Conservation (phyloP, 2,888 invertebrate genomes). For the Endotricha flammealis region DNA sequence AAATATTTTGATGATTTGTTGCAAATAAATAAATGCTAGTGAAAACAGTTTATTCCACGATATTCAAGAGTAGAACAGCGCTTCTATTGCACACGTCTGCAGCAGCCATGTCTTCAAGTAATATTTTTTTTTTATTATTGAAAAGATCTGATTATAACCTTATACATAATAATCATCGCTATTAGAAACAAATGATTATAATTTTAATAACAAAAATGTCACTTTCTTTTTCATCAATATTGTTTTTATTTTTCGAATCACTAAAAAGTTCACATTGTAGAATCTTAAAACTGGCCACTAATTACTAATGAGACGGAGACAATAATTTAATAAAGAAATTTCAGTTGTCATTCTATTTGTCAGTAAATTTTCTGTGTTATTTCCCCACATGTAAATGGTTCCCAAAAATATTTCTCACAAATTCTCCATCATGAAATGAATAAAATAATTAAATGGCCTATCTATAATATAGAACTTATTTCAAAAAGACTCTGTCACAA, state of each 20-base stretch:
- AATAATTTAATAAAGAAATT: no score
- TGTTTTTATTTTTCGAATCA: no score
- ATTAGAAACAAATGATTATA: no score
- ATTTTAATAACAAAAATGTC: no score
- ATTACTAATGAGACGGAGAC: no score
- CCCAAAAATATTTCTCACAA: slow-evolving; percentile 7
- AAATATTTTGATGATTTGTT: slow-evolving; percentile 21
- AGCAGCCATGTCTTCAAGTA: slow-evolving; percentile 48
- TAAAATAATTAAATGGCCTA: slow-evolving; percentile 34
- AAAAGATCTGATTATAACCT: slow-evolving; percentile 5
- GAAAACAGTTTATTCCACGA: slow-evolving; percentile 32
- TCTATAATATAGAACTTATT: slow-evolving; percentile 5
- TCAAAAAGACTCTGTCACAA: slow-evolving; percentile 13
- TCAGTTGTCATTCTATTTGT: no score
- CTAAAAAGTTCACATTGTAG: no score
- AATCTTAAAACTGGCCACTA: no score
- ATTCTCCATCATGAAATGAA: slow-evolving; percentile 44
- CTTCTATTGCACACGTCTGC: slow-evolving; percentile 28
- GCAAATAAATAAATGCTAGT: slow-evolving; percentile 41
- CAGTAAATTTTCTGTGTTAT: no score
- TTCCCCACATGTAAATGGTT: no score
- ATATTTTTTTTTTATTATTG: slow-evolving; percentile 9
- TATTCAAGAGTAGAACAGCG: slow-evolving; percentile 32
- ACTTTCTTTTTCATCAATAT: no score
- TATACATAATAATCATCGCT: no score